These are phyloP conservation scores for Emberiza fucata DNA, from an alignment of 2,113 vertebrate species.

Conservation along the genomic window DNA sequence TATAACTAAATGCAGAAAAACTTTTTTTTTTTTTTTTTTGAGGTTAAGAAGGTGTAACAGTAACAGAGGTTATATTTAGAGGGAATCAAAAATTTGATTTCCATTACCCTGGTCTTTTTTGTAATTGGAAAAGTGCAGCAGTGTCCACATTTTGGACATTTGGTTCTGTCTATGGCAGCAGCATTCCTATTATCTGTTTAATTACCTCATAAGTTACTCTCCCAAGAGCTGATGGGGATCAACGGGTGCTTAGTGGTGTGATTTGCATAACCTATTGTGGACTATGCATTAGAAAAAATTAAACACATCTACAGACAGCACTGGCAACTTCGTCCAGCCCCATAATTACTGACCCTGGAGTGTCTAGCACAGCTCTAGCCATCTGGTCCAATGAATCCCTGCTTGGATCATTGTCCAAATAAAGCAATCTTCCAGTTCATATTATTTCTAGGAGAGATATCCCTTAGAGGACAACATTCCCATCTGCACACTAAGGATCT, in stretches of 20 bases:
- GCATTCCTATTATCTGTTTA: neutral
- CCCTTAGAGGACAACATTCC: neutral
- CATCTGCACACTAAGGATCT: neutral
- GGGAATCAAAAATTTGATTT: neutral
- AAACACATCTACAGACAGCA: neutral
- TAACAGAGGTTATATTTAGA: neutral
- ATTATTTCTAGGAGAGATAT: neutral
- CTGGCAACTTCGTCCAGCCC: neutral
- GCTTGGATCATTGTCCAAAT: neutral
- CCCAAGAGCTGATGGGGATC: neutral
- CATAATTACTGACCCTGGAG: neutral
- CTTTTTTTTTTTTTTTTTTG: neutral
- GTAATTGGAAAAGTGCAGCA: neutral
- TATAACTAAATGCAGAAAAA: neutral
- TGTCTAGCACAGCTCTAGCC: neutral
- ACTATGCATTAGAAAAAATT: neutral
- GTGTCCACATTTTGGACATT: neutral
- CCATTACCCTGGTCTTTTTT: neutral
- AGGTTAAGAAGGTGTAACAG: neutral
- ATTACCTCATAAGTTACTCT: neutral
- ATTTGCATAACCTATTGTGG: neutral
- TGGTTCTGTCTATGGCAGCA: neutral
- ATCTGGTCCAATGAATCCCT: neutral
- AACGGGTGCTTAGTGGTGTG: fast-evolving
- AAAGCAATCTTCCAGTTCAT: neutral